Conservation (phyloP, 2,113 vertebrate genomes). For the Antechinus stuartii region DNA sequence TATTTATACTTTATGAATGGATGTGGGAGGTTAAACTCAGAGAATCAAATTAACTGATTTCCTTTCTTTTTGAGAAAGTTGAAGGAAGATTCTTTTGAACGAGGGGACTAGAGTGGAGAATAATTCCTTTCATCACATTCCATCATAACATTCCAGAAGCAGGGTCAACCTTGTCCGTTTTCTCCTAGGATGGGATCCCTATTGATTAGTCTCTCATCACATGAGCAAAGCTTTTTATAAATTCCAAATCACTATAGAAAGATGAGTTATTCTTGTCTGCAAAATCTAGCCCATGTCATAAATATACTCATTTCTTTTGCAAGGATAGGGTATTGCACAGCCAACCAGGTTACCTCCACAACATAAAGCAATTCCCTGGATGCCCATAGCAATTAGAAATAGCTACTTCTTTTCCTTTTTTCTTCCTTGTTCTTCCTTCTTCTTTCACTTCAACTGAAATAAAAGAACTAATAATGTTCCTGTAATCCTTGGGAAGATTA, state of each 20-base stretch:
- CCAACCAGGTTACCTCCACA: background rate
- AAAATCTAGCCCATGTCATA: background rate
- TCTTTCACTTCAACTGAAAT: background rate
- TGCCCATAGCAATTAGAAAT: background rate
- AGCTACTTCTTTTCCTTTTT: background rate
- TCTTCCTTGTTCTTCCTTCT: background rate
- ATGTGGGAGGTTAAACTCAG: background rate
- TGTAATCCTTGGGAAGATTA: background rate
- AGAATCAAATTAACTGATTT: background rate
- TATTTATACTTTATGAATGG: background rate
- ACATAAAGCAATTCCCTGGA: background rate
- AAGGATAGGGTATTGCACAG: background rate
- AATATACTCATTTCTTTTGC: background rate
- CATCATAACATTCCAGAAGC: background rate
- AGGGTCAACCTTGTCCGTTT: background rate
- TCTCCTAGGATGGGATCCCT: background rate
- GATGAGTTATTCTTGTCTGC: background rate
- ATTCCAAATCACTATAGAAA: background rate
- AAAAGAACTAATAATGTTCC: background rate
- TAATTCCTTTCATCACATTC: background rate
- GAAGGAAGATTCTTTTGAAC: background rate
- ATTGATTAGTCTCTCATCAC: background rate
- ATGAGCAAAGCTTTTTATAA: background rate
- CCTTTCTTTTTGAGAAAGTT: background rate
- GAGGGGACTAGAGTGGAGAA: background rate